Evolutionary conservation across 2,888 invertebrate species (phyloP), one percentile per base, ranked within the genome.

Genomic region (Eutolmus rufibarbis): DNA sequence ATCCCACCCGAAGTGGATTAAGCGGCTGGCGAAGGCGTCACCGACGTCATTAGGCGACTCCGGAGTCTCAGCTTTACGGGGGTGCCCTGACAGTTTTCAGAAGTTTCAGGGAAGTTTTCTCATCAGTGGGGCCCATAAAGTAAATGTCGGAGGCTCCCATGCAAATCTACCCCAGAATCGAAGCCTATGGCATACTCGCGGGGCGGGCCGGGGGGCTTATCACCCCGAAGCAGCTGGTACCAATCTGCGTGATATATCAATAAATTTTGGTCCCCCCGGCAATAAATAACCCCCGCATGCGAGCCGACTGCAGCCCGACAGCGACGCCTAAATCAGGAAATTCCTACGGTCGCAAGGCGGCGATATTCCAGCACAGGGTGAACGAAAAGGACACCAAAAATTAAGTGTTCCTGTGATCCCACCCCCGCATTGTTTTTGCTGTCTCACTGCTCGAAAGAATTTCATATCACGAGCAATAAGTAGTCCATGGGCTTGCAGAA

Each of bases 231-330:
- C 90, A 90, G 90, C 90, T 90, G 90, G 88, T 89, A 87, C 89
- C 89, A 90, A 89, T 90, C 90, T 90, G 89, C 89, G 89, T 89
- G 89, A 89, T 89, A 88, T 89, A 90, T 90, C 89, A 90, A 90
- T 90, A 90, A 90, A 89, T 90, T 89, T 88, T 88, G 88, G 86
- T 88, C 89, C 89, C 88, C 87, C 88, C 87, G 87, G 88, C 88
- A 89, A 89, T 89, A 89, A 89, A 89, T 89, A 89, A 89, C 89
- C 88, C 87, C 85, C 19, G 28, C 85, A 74, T 74, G 46, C 85
- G 74, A 46, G 37, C 34, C 9, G 74, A 46, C 23, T 43, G 85
- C 85, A 85, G 31, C 16, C 31, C 8, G 34, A 57, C 28, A 23
- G 46, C n/a, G 23, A 74, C 19, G 43, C 74, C n/a, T 85, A 74